phyloP scores from a whole-genome alignment of 2,888 invertebrate species.

The Macrosoma leucophasiata region DNA sequence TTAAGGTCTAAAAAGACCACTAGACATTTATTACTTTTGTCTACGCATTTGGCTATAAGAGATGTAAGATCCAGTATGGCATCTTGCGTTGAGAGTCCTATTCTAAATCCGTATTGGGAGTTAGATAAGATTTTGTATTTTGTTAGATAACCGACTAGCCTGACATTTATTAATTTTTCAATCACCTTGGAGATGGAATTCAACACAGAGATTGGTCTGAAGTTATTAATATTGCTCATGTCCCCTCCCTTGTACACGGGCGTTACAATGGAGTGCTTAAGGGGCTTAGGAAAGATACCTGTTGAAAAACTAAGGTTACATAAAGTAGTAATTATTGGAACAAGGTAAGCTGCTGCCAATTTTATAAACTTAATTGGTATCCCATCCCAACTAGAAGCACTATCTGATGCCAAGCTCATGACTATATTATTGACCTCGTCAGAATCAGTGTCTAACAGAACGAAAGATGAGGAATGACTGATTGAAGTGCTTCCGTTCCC shows the following conservation, averaged over 20 bases:
- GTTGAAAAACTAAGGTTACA: neutral
- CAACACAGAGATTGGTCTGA: slow-evolving; percentile 16
- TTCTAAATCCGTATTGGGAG: slow-evolving; percentile 7
- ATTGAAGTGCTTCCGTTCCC: too few relatives aligned
- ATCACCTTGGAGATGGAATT: slow-evolving; percentile 6
- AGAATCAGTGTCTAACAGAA: slow-evolving; percentile 7
- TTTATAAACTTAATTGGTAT: neutral
- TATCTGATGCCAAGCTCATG: slow-evolving; percentile 1
- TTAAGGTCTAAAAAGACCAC: slow-evolving; percentile 5
- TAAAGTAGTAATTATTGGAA: neutral
- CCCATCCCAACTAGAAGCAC: slow-evolving; percentile 5
- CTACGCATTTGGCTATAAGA: neutral
- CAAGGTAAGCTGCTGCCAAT: neutral
- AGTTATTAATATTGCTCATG: slow-evolving; percentile 12
- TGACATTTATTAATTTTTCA: slow-evolving; percentile 7
- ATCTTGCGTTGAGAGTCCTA: slow-evolving; percentile 4
- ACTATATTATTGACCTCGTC: slow-evolving; percentile 9
- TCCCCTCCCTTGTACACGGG: slow-evolving; percentile 18
- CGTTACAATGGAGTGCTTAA: slow-evolving; percentile 7
- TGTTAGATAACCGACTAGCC: too few relatives aligned
- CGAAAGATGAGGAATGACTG: slow-evolving; percentile 1
- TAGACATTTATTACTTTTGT: slow-evolving; percentile 4
- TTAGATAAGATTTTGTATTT: slow-evolving; percentile 3
- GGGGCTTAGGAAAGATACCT: neutral
- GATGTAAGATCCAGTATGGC: slow-evolving; percentile 2